Base-by-base conservation (phyloP, 2,888 invertebrate species). In the Pseudolycoriella hygida region DNA sequence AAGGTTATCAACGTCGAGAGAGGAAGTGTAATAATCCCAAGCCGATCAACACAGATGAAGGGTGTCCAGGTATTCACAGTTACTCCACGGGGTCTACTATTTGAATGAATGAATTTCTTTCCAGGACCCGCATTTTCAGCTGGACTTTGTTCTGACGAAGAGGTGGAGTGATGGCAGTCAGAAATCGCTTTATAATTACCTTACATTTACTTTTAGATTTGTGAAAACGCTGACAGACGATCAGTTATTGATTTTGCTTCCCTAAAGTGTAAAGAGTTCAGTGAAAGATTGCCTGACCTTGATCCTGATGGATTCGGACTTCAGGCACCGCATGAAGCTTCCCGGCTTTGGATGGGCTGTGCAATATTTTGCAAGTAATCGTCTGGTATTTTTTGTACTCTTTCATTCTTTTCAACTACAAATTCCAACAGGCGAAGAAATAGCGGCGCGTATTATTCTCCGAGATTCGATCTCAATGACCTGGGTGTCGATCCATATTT, bases 271-370 rank as follows among this genome's bases (percentile, higher is more conserved):
- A 57, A 66, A 42, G 71, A 75, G 55, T 82, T 77, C 59, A 74
- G 77, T 30, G 65, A 67, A 47, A 59, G 67, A 44, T 53, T 83
- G 46, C 67, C 73, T 1, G 72, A 73, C 48, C 61, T 84, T 46
- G 82, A 82, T 57, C 60, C 71, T 1, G 67, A 71, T 30, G 80
- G 77, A n/a, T 69, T 72, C 1, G 82, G 83, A 1, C 62, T 82
- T 48, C 83, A 84, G 62, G 79, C 80, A 12, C 77, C 78, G 2
- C 80, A 83, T 53, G 82, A 83, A 57, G 66, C 55, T 76, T 77
- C 67, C 51, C 73, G 79, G 19, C 70, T 78, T 54, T 84, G 84
- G 84, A 78, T 82, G 74, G 78, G 77, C 0, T 85, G 85, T 58
- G 77, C 83, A 17, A 75, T 85, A 54, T 85, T 82, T 64, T 85